Base-by-base conservation (phyloP, 2,888 invertebrate genomes). In the Trachelus stipa region DNA sequence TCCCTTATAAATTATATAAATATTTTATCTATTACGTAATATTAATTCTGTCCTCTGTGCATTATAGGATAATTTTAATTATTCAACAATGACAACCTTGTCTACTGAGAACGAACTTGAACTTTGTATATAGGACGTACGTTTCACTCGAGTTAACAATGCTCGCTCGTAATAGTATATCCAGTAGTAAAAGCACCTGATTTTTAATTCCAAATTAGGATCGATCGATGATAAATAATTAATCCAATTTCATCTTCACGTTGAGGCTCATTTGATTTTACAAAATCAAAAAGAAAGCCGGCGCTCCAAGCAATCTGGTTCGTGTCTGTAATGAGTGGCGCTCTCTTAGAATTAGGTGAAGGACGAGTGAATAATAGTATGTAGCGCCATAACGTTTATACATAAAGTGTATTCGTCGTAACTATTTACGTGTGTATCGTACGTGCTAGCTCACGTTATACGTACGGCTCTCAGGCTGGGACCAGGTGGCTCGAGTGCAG, bases 281-380 rank as follows among this genome's bases (percentile, higher is more conserved):
- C 23, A 56, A 56, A 56, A 56, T 56, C 6, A 56, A 56, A 56
- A 15, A 23, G 23, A 56, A 56, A 9, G 1, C 15, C 23, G 40
- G 23, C 9, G 40, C 40, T 56, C 23, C 40, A 23, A 23, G 23
- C 40, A 23, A 56, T 56, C 40, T 56, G 12, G 71, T 71, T 71
- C 71, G 31, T 71, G 71, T 15, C 71, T 31, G 71, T 71, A 71
- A 71, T 31, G 71, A 71, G 71, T 15, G 31, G 31, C 71, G 31
- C 71, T 71, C 71, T 71, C 71, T 71, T 71, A 3, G 71, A 33
- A 71, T 71, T 31, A 33, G 71, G 71, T 71, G 71, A 71, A 71
- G 71, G 71, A 71, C 71, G 71, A 71, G 71, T 33, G 71, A 15
- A 71, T 33, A 71, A 71, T 33, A 33, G 71, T 71, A 33, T 31